These are phyloP conservation scores for Neostethus bicornis DNA, from an alignment of 2,797 vertebrate genomes.

Conservation along the genomic window DNA sequence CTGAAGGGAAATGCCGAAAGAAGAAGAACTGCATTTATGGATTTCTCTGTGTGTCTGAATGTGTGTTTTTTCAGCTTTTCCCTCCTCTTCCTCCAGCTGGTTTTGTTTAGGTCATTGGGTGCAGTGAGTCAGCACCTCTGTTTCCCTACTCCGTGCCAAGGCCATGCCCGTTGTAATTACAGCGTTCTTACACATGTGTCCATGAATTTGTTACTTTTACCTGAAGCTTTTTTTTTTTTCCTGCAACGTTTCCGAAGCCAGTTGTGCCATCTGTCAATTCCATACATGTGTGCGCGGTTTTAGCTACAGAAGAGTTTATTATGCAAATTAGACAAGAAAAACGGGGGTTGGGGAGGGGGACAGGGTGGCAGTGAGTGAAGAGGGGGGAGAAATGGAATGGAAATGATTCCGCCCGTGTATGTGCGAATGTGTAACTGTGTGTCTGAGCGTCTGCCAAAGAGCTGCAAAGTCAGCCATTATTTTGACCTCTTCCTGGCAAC, in stretches of 20 bases:
- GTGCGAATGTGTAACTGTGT: constrained; percentile 26
- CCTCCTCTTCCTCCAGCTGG: constrained; percentile 43
- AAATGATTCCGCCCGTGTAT: constrained; percentile 45
- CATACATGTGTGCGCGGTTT: constrained; percentile 31
- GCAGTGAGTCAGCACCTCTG: constrained; percentile 73
- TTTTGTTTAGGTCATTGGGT: constrained; percentile 69
- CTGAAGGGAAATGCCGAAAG: too few species aligned
- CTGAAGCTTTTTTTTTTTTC: constrained; percentile 67
- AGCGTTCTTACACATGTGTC: constrained; percentile 60
- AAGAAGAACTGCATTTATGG: too few species aligned
- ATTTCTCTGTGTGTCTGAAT: too few species aligned
- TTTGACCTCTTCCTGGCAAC: constrained; percentile 77
- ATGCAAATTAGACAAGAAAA: constrained; percentile 65
- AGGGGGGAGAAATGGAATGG: constrained; percentile 53
- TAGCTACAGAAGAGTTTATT: constrained; percentile 65
- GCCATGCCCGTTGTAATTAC: constrained; percentile 74
- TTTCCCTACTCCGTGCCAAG: constrained; percentile 75
- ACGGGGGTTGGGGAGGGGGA: constrained; percentile 51
- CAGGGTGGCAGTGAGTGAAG: constrained; percentile 56
- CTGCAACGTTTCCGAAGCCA: constrained; percentile 67
- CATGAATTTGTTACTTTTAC: constrained; percentile 66
- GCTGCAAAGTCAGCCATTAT: constrained; percentile 76
- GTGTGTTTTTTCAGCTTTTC: too few species aligned
- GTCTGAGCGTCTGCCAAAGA: constrained; percentile 57
- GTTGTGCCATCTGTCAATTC: constrained; percentile 74